These are phyloP conservation scores for Deroplatys truncata DNA, from an alignment of 2,888 invertebrate species.

Conservation along the genomic window DNA sequence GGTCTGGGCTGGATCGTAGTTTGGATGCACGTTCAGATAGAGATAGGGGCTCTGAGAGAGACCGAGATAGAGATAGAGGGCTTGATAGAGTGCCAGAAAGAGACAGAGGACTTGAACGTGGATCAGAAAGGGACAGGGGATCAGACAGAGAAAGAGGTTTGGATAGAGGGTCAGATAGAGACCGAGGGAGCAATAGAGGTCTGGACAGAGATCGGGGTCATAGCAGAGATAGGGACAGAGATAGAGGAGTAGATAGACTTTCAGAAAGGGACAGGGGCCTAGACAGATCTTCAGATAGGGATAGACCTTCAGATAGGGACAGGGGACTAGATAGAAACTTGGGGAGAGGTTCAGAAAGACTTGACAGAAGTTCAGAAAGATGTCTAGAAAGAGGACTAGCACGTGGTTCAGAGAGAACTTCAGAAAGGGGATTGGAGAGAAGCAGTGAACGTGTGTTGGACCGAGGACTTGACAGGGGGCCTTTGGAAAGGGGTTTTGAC, in stretches of 20 bases:
- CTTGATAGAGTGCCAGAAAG: slow-evolving; percentile 18
- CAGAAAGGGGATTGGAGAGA: slow-evolving; percentile 12
- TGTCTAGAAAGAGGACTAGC: slow-evolving; percentile 17
- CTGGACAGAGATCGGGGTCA: slow-evolving; percentile 45
- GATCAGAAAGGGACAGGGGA: neutral
- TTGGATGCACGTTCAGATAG: slow-evolving; percentile 36
- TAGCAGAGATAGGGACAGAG: slow-evolving; percentile 8
- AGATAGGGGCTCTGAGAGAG: slow-evolving; percentile 1
- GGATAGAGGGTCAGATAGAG: slow-evolving; percentile 21
- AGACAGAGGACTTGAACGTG: slow-evolving; percentile 15
- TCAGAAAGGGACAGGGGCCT: slow-evolving; percentile 16
- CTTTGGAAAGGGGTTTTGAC: slow-evolving; percentile 31
- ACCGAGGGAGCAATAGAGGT: slow-evolving; percentile 10
- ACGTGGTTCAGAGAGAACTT: slow-evolving; percentile 11
- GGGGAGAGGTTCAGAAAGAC: slow-evolving; percentile 28
- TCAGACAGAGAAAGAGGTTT: neutral
- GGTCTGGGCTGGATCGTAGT: slow-evolving; percentile 33
- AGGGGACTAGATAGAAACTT: slow-evolving; percentile 11
- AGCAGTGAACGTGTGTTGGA: slow-evolving; percentile 22
- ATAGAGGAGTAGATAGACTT: slow-evolving; percentile 38
- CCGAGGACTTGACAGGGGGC: slow-evolving; percentile 24
- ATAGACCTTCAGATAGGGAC: slow-evolving; percentile 19
- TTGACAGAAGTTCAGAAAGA: slow-evolving; percentile 19
- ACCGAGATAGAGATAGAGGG: slow-evolving; percentile 15
- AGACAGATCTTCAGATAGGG: slow-evolving; percentile 16